These are phyloP conservation scores for Barnardius zonarius DNA, from an alignment of 2,113 vertebrate species.

Conservation along the genomic window DNA sequence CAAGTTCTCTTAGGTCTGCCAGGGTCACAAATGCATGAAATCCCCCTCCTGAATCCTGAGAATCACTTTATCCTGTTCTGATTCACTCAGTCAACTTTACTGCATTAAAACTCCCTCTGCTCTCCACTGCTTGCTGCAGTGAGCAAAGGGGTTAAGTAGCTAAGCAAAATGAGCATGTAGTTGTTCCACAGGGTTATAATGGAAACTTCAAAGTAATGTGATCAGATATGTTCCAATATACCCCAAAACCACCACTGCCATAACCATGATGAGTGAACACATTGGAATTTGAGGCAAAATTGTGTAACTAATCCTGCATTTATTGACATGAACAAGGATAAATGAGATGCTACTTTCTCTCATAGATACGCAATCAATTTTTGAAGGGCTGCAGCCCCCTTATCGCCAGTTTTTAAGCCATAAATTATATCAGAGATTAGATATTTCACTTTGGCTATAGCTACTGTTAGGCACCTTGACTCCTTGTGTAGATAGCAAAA, in stretches of 20 bases:
- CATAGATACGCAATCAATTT: background rate
- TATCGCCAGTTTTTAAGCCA: background rate
- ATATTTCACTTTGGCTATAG: background rate
- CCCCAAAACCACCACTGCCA: background rate
- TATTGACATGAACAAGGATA: conserved; percentile 61
- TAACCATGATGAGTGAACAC: background rate
- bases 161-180: background rate
- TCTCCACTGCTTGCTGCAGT: background rate
- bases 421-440: background rate
- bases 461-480: background rate
- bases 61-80: background rate
- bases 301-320: conserved; percentile 44
- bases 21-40: background rate
- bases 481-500: background rate
- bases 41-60: background rate
- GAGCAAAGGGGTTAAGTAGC: background rate
- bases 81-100: background rate
- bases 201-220: conserved; percentile 10
- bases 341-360: conserved; percentile 14
- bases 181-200: background rate
- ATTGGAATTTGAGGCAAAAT: conserved; percentile 5
- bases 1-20: background rate
- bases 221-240: conserved; percentile 32
- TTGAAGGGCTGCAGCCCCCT: background rate
- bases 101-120: background rate